Evolutionary conservation across 64 coral and sea anemone genomes (phyloP).

Genomic region (Astreopora myriophthalma): DNA sequence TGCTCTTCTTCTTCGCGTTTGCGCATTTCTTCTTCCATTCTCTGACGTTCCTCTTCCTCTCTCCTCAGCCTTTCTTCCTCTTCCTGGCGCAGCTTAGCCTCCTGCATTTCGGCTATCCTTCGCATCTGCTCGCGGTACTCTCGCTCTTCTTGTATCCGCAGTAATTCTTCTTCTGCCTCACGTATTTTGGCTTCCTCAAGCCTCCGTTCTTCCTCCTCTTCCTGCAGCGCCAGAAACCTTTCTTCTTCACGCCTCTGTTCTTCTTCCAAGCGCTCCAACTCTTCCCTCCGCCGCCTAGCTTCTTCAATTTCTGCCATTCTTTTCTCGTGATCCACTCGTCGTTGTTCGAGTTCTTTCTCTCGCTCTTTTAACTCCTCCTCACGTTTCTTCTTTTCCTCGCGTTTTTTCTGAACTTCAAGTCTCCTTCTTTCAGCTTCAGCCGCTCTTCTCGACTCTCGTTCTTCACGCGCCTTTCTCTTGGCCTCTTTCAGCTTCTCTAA

Average conservation of each 20-base stretch:
- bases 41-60: slow-evolving; percentile 76
- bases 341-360: slow-evolving; percentile 84
- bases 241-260: slow-evolving; percentile 84
- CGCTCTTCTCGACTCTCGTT: slow-evolving; percentile 76
- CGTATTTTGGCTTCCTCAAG: slow-evolving; percentile 86
- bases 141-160: slow-evolving; percentile 82
- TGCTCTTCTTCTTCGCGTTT: slow-evolving; percentile 71
- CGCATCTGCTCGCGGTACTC: slow-evolving; percentile 93
- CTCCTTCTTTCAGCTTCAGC: slow-evolving; percentile 86
- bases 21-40: slow-evolving; percentile 74
- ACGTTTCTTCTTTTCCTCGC: slow-evolving; percentile 89
- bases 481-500: slow-evolving; percentile 86
- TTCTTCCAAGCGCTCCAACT: slow-evolving; percentile 78
- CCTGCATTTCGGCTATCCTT: slow-evolving; percentile 88
- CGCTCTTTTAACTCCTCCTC: slow-evolving; percentile 90
- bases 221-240: slow-evolving; percentile 34
- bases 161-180: slow-evolving; percentile 89
- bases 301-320: slow-evolving; percentile 79
- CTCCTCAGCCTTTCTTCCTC: slow-evolving; percentile 71
- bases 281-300: slow-evolving; percentile 59
- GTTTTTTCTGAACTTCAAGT: slow-evolving; percentile 86
- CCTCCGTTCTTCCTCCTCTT: slow-evolving; percentile 82
- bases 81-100: slow-evolving; percentile 76
- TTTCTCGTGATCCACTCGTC: slow-evolving; percentile 76
- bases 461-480: slow-evolving; percentile 89